Evolutionary conservation across 1,140 invertebrate genomes (phyloP).

Genomic region (Drosophila guanche): DNA sequence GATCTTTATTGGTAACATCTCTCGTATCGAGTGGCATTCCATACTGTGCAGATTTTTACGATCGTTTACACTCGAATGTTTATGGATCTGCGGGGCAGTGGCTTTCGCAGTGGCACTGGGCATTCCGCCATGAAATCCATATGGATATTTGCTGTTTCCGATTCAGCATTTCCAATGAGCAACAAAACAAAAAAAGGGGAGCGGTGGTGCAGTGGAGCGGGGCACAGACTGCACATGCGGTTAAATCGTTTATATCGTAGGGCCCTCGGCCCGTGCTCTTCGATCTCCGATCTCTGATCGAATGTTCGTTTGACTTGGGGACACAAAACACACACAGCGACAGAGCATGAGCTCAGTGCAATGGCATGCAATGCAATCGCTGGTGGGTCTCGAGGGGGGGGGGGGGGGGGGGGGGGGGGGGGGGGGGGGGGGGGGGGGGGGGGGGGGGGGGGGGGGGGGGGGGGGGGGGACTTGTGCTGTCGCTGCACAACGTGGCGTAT

Average conservation of each 20-base stretch:
- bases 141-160: conserved; percentile 53
- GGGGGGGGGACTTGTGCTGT: conserved; percentile 32
- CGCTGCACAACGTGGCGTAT: conserved; percentile 77
- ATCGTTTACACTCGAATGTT: conserved; percentile 29
- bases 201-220: neutral
- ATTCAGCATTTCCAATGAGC: conserved; percentile 53
- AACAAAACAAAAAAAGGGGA: no score
- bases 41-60: no score
- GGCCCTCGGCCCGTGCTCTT: conserved; percentile 15
- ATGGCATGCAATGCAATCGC: conserved; percentile 69
- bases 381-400: neutral
- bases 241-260: conserved; percentile 61
- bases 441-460: conserved; percentile 1
- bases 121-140: conserved; percentile 67
- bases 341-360: conserved; percentile 74
- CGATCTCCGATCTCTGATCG: conserved; percentile 26
- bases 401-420: neutral
- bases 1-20: no score
- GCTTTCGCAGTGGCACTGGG: conserved; percentile 32
- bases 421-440: neutral
- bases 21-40: no score
- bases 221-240: conserved; percentile 45
- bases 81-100: conserved; percentile 25
- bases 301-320: conserved; percentile 51
- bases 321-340: conserved; percentile 53